Evolutionary conservation across 2,888 invertebrate species (phyloP).

Genomic region (Eupithecia vulgata): DNA sequence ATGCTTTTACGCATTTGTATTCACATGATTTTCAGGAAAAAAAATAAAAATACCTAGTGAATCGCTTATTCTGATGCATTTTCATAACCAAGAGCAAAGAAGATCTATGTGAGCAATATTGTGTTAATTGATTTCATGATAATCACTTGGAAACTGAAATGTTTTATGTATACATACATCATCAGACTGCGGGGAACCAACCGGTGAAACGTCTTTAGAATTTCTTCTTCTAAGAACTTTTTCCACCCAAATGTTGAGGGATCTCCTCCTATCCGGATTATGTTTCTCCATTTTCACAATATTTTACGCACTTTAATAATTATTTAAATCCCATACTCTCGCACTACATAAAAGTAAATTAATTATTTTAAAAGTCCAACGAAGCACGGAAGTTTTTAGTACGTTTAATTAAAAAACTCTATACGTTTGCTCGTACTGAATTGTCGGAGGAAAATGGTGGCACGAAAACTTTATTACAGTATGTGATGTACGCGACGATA

Average conservation of each 20-base stretch:
- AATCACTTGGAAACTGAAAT: neutral
- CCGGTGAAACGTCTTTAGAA: conserved; percentile 46
- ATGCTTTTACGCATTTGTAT: conserved; percentile 56
- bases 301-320: conserved; percentile 11
- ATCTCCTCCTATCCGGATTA: conserved; percentile 57
- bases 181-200: conserved; percentile 58
- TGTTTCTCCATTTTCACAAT: conserved; percentile 39
- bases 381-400: conserved; percentile 33
- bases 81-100: neutral
- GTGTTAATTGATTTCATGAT: neutral
- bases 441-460: conserved; percentile 78
- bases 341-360: neutral
- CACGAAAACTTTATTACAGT: conserved; percentile 59
- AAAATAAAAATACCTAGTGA: neutral
- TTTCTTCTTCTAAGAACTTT: conserved; percentile 61
- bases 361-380: conserved; percentile 20
- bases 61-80: neutral
- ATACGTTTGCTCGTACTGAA: conserved; percentile 71
- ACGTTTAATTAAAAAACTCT: conserved; percentile 47
- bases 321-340: conserved; percentile 30
- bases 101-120: no score
- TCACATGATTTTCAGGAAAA: conserved; percentile 9
- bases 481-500: conserved; percentile 61
- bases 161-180: conserved; percentile 49
- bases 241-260: conserved; percentile 62